Base-by-base conservation (phyloP, 2,113 vertebrate genomes). In the Pandion haliaetus region DNA sequence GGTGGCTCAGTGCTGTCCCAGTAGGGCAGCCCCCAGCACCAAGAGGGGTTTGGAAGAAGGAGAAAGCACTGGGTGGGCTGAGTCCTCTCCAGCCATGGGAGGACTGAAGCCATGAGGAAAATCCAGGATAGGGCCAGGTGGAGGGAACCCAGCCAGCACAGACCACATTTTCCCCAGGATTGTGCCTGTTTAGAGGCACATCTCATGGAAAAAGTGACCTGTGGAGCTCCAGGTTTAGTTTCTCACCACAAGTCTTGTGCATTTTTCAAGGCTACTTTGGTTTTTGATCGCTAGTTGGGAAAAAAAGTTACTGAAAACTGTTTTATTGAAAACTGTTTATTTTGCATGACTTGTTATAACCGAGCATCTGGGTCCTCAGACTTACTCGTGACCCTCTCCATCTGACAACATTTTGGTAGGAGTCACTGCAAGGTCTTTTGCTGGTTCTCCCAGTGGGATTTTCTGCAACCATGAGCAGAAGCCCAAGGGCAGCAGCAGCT, bases 1-100 rank as follows among this genome's bases (percentile, higher is more conserved):
- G 40, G 24, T 19, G 49, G n/a, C 57, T 78, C 55, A 10, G 8
- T 0, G 1, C 13, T 2, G 0, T n/a, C 29, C 20, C 47, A 38
- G 25, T 3, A 8, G 45, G 40, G 72, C 31, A 17, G 47, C 26
- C 47, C 44, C 72, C 62, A 74, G 50, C 34, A 74, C 17, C 24
- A 11, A 16, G 21, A 1, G 8, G 20, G 13, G 5, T 31, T 61
- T 93, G 74, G 45, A 82, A 31, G 3, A n/a, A 12, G n/a, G 31
- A 91, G 31, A 32, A 74, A 57, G 12, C 26, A 15, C 76, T 38
- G 66, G 6, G 31, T 52, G 47, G n/a, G 52, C 50, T 76, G 77
- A 40, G 28, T 9, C 12, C 20, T 47, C 23, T 92, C 32, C 86
- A 73, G 54, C 24, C 38, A 49, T 1, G 26, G 44, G 61, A 57